Conservation (phyloP, 2,888 invertebrate species). For the Papilio elwesi region DNA sequence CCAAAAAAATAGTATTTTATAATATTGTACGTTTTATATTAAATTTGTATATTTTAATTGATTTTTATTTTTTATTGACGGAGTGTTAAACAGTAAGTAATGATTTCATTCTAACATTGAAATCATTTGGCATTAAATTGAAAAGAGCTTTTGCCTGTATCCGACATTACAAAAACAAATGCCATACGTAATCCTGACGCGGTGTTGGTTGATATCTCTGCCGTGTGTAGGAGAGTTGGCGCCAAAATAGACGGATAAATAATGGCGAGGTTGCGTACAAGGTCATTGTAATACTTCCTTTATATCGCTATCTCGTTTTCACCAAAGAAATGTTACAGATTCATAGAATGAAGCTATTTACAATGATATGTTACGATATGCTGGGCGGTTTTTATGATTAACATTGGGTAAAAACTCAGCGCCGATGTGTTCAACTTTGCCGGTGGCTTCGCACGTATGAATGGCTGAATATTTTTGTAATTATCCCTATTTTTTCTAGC, state of each 20-base stretch:
- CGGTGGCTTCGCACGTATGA: too few relatives aligned
- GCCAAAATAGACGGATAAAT: conserved; percentile 52
- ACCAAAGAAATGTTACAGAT: conserved; percentile 37
- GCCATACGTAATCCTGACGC: conserved; percentile 47
- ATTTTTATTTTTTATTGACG: not conserved
- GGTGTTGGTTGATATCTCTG: conserved; percentile 22
- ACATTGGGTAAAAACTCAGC: not conserved
- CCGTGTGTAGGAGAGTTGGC: conserved; percentile 41
- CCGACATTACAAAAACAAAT: conserved; percentile 35
- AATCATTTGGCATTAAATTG: conserved; percentile 27
- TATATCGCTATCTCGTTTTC: conserved; percentile 40
- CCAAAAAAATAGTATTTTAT: too few relatives aligned
- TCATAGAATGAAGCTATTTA: conserved; percentile 11
- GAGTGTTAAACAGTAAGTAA: not conserved
- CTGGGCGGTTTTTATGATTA: not conserved
- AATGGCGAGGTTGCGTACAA: conserved; percentile 44
- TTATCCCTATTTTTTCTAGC: too few relatives aligned
- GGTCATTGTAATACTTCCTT: conserved; percentile 45
- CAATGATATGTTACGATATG: not conserved
- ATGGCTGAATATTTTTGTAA: too few relatives aligned
- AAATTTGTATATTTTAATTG: not conserved
- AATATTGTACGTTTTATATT: not conserved
- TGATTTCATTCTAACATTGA: not conserved
- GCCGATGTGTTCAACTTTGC: too few relatives aligned
- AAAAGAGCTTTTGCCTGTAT: conserved; percentile 3